Base-by-base conservation (phyloP, 1,140 invertebrate genomes). In the Meloidogyne chitwoodi region DNA sequence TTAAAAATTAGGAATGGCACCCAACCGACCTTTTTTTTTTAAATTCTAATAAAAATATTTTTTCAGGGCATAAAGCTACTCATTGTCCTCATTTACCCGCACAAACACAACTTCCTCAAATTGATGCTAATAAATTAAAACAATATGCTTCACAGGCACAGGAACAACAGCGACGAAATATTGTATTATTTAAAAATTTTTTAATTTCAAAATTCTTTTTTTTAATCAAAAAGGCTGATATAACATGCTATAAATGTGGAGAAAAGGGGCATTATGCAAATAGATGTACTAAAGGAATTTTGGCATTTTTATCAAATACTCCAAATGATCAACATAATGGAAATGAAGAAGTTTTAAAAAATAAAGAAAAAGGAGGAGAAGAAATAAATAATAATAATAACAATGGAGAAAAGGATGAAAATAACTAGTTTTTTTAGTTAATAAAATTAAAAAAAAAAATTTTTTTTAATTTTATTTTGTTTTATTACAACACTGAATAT, bases 241-340 rank as follows among this genome's bases (percentile, higher is more conserved):
- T 86, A 41, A 86, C 84, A 24, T 87, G 86, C 61, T 86, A 85
- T 69, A 87, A 87, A 90, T 99, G 97, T 89, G 96, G 96, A 10
- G 93, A 94, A 63, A 98, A 97, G 88, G 97, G 97, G 19, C 97
- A 99, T 89, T 99, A 99, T 88, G 97, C 97, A 0, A 99, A 99
- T 88, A 94, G 95, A 87, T 99, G 96, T 89, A 93, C 94, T 0
- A 98, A 98, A 87, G 84, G 84, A 67, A 82, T 80, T 38, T 80
- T 86, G 11, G 84, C 84, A n/a, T 86, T 86, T 68, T 68, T 86
- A n/a, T 81, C 80, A 22, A 83, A 81, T 56, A 83, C 78, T 16
- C 75, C 73, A 5, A 64, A 48, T n/a, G 71, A 64, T 19, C 71
- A 73, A 61, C 71, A 73, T 29, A n/a, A 62, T 38, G 68, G 24